phyloP scores from a whole-genome alignment of 2,797 vertebrate species.

The Scolopax rusticola region DNA sequence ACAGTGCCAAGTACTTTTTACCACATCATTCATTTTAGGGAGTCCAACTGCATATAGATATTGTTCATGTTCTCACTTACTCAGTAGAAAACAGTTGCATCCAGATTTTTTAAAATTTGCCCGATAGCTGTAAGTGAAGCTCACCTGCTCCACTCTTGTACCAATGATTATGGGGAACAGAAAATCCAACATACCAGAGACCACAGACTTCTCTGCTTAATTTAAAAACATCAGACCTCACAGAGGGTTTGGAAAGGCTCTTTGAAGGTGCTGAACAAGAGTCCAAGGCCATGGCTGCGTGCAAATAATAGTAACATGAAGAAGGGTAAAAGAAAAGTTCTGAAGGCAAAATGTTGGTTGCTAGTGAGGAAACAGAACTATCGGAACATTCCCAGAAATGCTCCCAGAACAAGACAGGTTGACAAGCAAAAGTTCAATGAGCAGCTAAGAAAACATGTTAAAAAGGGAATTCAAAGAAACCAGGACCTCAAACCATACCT shows the following conservation, averaged over 20 bases:
- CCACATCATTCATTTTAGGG: not conserved
- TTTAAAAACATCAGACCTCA: not conserved
- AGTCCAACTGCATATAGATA: not conserved
- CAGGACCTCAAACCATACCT: too few species aligned
- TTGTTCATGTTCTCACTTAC: not conserved
- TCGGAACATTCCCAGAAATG: not conserved
- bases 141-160: fast-evolving
- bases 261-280: not conserved
- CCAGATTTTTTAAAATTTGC: not conserved
- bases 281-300: not conserved
- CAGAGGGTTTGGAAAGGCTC: not conserved
- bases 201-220: not conserved
- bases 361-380: not conserved
- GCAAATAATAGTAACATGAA: not conserved
- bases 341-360: not conserved
- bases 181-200: not conserved
- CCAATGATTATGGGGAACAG: not conserved
- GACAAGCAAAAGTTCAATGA: not conserved
- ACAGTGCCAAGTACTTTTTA: not conserved
- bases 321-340: not conserved
- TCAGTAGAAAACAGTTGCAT: not conserved
- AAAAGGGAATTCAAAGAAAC: not conserved
- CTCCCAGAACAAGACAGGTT: not conserved
- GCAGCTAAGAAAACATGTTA: not conserved
- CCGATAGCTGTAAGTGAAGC: not conserved